These are phyloP conservation scores for Scaptomyza caliginosa DNA, from an alignment of 2,888 invertebrate genomes.

Conservation along the genomic window DNA sequence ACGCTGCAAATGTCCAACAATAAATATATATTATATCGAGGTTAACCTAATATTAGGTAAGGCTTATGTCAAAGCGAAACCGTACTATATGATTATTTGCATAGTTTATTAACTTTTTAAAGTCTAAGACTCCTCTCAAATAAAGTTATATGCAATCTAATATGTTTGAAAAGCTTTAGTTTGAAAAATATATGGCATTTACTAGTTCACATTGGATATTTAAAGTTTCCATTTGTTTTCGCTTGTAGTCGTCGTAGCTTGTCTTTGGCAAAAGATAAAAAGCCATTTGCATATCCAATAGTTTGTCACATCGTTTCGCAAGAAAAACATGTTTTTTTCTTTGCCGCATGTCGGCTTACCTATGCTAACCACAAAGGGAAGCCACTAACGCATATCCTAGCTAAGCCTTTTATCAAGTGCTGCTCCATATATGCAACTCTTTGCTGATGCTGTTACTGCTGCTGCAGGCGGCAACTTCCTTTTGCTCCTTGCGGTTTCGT, in stretches of 20 bases:
- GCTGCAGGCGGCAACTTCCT: slow-evolving; percentile 49
- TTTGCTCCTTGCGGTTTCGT: slow-evolving; percentile 65
- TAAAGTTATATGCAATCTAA: background rate
- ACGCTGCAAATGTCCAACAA: background rate
- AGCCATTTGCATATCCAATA: slow-evolving; percentile 65
- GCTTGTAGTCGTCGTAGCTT: slow-evolving; percentile 30
- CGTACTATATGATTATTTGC: too few species aligned
- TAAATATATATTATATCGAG: background rate
- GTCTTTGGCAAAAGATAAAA: slow-evolving; percentile 32
- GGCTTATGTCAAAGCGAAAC: too few species aligned
- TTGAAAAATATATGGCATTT: background rate
- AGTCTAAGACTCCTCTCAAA: background rate
- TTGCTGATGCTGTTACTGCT: slow-evolving; percentile 17
- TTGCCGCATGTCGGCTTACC: slow-evolving; percentile 13
- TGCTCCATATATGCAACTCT: slow-evolving; percentile 73
- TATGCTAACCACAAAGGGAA: slow-evolving; percentile 41
- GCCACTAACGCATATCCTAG: slow-evolving; percentile 68
- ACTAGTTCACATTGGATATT: slow-evolving; percentile 17
- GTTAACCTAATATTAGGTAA: background rate
- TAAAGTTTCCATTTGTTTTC: slow-evolving; percentile 51
- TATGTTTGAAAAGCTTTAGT: background rate
- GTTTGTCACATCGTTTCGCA: slow-evolving; percentile 65
- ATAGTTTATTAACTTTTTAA: too few species aligned
- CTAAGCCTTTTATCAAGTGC: slow-evolving; percentile 75
- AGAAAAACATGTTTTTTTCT: slow-evolving; percentile 58